Conservation (phyloP, 2,888 invertebrate genomes). For the Neoscelio sp. region DNA sequence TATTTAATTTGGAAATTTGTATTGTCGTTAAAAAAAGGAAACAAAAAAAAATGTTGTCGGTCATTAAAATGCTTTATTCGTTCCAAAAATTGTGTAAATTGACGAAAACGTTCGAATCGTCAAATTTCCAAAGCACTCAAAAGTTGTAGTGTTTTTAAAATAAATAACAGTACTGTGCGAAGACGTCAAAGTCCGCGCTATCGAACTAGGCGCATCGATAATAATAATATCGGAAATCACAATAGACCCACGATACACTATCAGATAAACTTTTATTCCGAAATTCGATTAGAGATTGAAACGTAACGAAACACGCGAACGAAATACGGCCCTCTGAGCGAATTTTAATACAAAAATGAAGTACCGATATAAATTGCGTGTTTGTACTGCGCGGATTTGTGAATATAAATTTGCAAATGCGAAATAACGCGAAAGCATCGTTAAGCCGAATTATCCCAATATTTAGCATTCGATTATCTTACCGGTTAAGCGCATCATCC, state of each 20-base stretch:
- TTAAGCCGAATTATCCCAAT: constrained; percentile 72
- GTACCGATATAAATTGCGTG: constrained; percentile 25
- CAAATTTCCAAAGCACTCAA: too few species aligned
- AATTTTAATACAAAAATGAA: constrained; percentile 53
- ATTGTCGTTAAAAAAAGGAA: too few species aligned
- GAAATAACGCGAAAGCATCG: constrained; percentile 66
- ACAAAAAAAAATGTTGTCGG: too few species aligned
- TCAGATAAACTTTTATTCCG: constrained; percentile 5
- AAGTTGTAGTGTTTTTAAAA: constrained; percentile 7
- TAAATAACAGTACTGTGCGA: not conserved
- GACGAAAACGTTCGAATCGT: too few species aligned
- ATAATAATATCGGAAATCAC: not conserved
- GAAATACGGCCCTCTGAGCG: too few species aligned
- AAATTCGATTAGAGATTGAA: not conserved
- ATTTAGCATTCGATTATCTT: constrained; percentile 66
- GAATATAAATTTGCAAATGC: constrained; percentile 59
- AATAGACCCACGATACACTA: constrained; percentile 2
- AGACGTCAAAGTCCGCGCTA: not conserved
- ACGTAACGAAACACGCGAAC: constrained; percentile 5
- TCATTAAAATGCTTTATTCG: too few species aligned
- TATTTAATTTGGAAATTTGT: too few species aligned
- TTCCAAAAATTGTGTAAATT: too few species aligned
- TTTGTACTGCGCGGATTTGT: constrained; percentile 54
- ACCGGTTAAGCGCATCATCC: constrained; percentile 65
- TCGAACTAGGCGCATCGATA: constrained; percentile 5